These are phyloP conservation scores for Parnassius mnemosyne DNA, from an alignment of 2,888 invertebrate genomes.

Conservation along the genomic window DNA sequence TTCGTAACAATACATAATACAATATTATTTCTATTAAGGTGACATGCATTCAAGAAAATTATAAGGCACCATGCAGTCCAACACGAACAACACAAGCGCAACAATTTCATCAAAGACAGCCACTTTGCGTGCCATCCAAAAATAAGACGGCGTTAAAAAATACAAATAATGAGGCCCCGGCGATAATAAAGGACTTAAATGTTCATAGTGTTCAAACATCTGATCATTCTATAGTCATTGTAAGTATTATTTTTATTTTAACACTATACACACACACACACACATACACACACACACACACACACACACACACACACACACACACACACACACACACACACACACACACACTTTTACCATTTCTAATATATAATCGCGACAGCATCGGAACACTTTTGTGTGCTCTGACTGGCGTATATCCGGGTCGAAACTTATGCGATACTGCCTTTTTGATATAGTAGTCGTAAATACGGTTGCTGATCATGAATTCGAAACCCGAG, in stretches of 20 bases:
- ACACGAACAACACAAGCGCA: slow-evolving; percentile 1
- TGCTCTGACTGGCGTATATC: too few relatives aligned
- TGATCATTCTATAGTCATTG: slow-evolving; percentile 53
- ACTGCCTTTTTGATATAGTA: too few relatives aligned
- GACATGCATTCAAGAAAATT: not conserved
- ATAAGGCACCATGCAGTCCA: slow-evolving; percentile 1
- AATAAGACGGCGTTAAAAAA: not conserved
- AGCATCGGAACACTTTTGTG: too few relatives aligned
- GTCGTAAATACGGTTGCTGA: too few relatives aligned
- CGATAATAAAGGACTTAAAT: not conserved
- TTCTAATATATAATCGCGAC: too few relatives aligned
- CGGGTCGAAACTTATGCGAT: too few relatives aligned
- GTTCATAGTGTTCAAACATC: slow-evolving; percentile 52
- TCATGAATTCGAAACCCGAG: too few relatives aligned
- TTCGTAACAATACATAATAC: too few relatives aligned
- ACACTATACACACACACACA: not conserved
- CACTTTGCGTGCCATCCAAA: not conserved
- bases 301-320: too few relatives aligned
- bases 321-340: too few relatives aligned
- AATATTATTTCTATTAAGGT: not conserved
- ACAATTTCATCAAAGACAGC: not conserved
- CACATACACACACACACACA: too few relatives aligned
- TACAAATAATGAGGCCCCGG: not conserved
- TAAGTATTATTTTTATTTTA: slow-evolving; percentile 38
- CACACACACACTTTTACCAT: too few relatives aligned